These are phyloP conservation scores for Drosophila kohkoa DNA, from an alignment of 1,140 invertebrate genomes.

Conservation along the genomic window DNA sequence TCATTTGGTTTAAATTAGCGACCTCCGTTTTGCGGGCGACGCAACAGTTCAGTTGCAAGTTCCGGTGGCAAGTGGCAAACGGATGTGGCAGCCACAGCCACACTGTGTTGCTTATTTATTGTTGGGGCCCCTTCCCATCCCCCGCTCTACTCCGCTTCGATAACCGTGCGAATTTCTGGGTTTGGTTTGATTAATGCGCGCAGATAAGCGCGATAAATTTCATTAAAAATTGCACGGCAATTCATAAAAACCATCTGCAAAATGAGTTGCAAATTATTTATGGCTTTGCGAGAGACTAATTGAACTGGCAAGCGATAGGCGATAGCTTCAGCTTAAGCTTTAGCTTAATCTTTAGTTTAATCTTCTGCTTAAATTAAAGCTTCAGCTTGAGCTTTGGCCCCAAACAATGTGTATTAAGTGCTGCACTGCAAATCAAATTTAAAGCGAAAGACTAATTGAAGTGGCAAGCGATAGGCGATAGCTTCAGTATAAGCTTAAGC, in stretches of 20 bases:
- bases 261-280: constrained; percentile 83
- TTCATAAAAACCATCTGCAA: constrained; percentile 81
- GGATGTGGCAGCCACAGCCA: constrained; percentile 7
- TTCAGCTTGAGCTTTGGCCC: too few relatives aligned
- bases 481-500: too few relatives aligned
- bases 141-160: constrained; percentile 13
- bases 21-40: constrained; percentile 55
- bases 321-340: constrained; percentile 14
- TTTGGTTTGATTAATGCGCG: constrained; percentile 76
- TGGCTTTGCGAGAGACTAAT: constrained; percentile 16
- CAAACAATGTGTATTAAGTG: constrained; percentile 49
- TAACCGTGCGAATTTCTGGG: constrained; percentile 56
- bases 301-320: background rate
- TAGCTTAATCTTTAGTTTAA: background rate
- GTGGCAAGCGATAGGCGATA: too few relatives aligned
- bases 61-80: background rate
- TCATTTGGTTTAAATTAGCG: constrained; percentile 85
- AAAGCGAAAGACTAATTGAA: constrained; percentile 39
- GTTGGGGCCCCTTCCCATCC: constrained; percentile 38
- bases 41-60: constrained; percentile 68
- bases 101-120: constrained; percentile 53
- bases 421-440: constrained; percentile 73
- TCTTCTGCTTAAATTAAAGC: too few relatives aligned
- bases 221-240: constrained; percentile 83
- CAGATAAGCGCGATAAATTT: constrained; percentile 83